Evolutionary conservation across 2,797 vertebrate genomes (phyloP), one percentile per base, ranked within the genome.

Genomic region (Vultur gryphus): DNA sequence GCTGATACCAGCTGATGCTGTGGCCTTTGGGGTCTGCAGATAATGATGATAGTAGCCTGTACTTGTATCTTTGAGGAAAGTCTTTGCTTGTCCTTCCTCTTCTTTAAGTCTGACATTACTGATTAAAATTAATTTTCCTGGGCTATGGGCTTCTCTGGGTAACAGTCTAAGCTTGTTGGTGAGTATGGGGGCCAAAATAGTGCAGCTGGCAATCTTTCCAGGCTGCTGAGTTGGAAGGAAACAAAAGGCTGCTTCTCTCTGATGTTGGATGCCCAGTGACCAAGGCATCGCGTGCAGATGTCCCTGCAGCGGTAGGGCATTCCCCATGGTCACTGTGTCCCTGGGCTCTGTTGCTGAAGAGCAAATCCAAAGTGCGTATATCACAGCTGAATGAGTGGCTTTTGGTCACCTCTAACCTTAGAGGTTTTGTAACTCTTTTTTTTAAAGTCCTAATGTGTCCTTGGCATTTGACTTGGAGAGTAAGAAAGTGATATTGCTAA

Each of bases 121-220:
- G 54, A 44, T 84, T 62, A 79, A 48, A 91, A 71, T 54, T 11
- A n/a, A 16, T 93, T 92, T 90, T 89, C 48, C 64, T 85, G 72
- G 18, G 13, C 55, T 84, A 5, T 77, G 44, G 29, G 9, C 65
- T 89, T 82, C 61, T 85, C 54, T 91, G 65, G 39, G 52, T 57
- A 43, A 69, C n/a, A 35, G 29, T 57, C 57, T 80, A 43, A 91
- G 57, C 61, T 59, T 33, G 17, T 33, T 62, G 39, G 29, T 69
- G 78, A 78, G 49, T 29, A 59, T 13, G 28, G 75, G 72, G 82
- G 49, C 92, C 84, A 51, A 65, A 89, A 39, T 2, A 55, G 57
- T 58, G 69, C 87, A 96, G 58, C 92, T 91, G 84, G 43, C 43
- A 28, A 46, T 93, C 43, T 54, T 89, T 95, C 57, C 77, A 59